A percentile compares a stretch with the other conserved stretches of the same genome.
phyloP scores from a whole-genome alignment of 1,140 invertebrate species.

The Marisa cornuarietis region DNA sequence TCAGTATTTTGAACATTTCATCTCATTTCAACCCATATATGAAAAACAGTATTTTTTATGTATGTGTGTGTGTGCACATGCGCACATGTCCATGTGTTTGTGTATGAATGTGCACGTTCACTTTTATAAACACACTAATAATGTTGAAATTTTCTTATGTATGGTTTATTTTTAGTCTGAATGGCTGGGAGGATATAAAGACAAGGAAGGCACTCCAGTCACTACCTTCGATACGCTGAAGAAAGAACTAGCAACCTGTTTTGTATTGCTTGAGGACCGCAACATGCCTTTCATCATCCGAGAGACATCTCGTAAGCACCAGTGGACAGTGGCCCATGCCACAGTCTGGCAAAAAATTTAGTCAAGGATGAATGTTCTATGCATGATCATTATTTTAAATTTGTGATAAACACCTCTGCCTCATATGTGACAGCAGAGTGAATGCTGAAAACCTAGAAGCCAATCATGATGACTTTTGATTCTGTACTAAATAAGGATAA shows the following conservation, averaged over 20 bases:
- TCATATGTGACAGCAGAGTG: not conserved
- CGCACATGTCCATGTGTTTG: no score
- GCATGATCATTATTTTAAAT: not conserved
- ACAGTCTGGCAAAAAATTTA: slow-evolving; percentile 64
- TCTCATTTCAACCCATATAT: no score
- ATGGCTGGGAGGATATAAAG: slow-evolving; percentile 62
- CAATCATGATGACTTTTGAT: not conserved
- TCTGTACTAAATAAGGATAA: not conserved
- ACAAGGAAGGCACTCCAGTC: slow-evolving; percentile 46
- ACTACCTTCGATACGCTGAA: slow-evolving; percentile 60
- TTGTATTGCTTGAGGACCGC: slow-evolving; percentile 58
- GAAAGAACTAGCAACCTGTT: slow-evolving; percentile 48
- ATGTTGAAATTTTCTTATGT: not conserved
- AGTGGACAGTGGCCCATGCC: slow-evolving; percentile 64
- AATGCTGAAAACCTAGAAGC: not conserved
- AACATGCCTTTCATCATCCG: slow-evolving; percentile 65
- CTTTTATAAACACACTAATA: not conserved
- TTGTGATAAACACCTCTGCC: not conserved
- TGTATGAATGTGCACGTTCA: not conserved
- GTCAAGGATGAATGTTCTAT: not conserved
- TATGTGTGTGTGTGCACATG: not conserved
- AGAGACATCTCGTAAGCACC: slow-evolving; percentile 64
- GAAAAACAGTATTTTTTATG: not conserved
- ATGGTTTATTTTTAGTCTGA: slow-evolving; percentile 50
- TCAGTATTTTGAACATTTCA: no score